Conservation (phyloP, 92 coral and sea anemone genomes). For the Siderastrea siderea region DNA sequence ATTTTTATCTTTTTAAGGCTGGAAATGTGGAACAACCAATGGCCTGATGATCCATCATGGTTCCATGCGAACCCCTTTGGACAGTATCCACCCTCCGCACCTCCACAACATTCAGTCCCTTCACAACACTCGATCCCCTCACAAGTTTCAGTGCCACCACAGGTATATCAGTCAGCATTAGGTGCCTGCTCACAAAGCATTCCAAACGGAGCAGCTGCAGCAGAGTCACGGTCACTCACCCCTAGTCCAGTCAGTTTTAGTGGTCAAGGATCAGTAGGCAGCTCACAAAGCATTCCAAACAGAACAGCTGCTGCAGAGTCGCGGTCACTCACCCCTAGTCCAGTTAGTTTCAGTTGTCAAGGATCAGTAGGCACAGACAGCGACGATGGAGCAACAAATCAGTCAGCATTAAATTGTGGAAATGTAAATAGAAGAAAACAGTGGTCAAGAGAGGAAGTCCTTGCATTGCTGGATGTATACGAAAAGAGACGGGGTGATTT, state of each 20-base stretch:
- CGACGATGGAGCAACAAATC: slow-evolving; percentile 40
- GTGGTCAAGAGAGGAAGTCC: slow-evolving; percentile 59
- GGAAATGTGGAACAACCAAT: slow-evolving; percentile 39
- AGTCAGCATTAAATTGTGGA: slow-evolving; percentile 36
- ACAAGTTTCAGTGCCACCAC: too few relatives aligned
- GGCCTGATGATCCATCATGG: slow-evolving; percentile 47
- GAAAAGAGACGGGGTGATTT: slow-evolving; percentile 43
- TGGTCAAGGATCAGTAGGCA: not conserved
- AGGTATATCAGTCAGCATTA: too few relatives aligned
- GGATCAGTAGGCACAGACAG: slow-evolving; percentile 25
- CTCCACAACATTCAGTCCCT: not conserved
- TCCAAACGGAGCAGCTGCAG: too few relatives aligned
- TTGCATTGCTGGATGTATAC: slow-evolving; percentile 59
- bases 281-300: not conserved
- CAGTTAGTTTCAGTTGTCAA: slow-evolving; percentile 21
- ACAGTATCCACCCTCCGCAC: not conserved
- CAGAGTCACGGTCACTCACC: too few relatives aligned
- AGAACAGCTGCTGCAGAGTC: not conserved
- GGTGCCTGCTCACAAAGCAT: too few relatives aligned
- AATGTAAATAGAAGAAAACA: slow-evolving; percentile 48
- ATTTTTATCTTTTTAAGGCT: slow-evolving; percentile 25
- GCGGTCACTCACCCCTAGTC: not conserved
- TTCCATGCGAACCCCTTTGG: not conserved
- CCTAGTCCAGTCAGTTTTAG: too few relatives aligned
- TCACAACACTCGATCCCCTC: too few relatives aligned